Evolutionary conservation across 2,888 invertebrate species (phyloP), one percentile per base, ranked within the genome.

Genomic region (Melieria picta): DNA sequence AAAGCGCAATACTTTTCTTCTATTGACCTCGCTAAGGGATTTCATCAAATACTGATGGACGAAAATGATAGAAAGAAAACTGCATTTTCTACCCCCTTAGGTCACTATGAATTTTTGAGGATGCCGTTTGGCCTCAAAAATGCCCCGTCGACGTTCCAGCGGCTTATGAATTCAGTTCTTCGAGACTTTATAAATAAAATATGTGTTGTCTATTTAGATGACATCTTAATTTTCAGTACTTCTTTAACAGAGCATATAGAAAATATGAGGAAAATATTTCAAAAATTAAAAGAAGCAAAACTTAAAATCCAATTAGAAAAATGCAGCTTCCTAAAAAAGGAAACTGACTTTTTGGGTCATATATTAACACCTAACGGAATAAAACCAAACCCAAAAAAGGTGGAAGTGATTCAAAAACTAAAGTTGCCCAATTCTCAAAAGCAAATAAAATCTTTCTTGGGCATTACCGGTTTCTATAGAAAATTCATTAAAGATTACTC

Each of bases 341-440:
- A 72, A 73, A 65, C 48, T 71, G 5, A 68, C 67, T 61, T 43
- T 71, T 42, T 65, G n/a, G 65, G 65, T 5, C 56, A 65, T n/a
- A 43, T 65, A n/a, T 16, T 65, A 11, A 65, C 55, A 4, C 11
- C 30, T 11, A 16, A 45, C 4, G 57, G 57, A 13, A 13, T 56
- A 7, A 56, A 65, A 7, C 42, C 65, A 10, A 56, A 65, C 11
- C 16, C 56, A n/a, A 11, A 45, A 45, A 65, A 65, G 46, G 7
- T 2, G 5, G 55, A 42, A 52, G n/a, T 42, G 11, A 65, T 65
- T 42, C 30, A 52, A 10, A 42, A 65, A 50, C 5, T 65, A n/a
- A 4, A 11, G 9, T 7, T 45, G 9, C 57, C 57, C 3, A 56
- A 1, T n/a, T 46, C 57, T 2, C 7, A 16, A 16, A 65, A 65